A percentile compares a stretch with the other conserved stretches of the same genome.
Evolutionary conservation across 2,888 invertebrate species (phyloP).

Genomic region (Phaedon cochleariae): DNA sequence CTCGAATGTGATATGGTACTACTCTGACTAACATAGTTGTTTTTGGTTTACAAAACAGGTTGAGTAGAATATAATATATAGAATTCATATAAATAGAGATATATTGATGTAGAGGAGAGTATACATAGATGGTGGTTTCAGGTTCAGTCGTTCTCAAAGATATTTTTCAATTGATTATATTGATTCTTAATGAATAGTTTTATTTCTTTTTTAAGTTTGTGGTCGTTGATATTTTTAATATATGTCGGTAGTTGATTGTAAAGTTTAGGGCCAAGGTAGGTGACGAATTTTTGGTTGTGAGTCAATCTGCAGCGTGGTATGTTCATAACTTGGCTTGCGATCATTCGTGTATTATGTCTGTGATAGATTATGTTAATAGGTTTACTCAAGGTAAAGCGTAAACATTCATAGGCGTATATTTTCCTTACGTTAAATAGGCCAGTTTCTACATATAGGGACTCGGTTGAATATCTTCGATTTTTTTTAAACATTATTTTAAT

Average conservation of each 20-base stretch:
- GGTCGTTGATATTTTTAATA: constrained; percentile 4
- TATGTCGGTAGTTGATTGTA: constrained; percentile 13
- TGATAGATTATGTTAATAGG: background rate
- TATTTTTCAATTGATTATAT: background rate
- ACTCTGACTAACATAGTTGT: too few species aligned
- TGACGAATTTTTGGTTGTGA: background rate
- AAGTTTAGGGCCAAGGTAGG: background rate
- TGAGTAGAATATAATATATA: too few species aligned
- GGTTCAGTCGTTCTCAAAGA: background rate
- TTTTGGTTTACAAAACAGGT: too few species aligned
- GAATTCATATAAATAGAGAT: too few species aligned
- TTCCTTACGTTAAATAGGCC: constrained; percentile 7
- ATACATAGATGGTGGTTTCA: background rate
- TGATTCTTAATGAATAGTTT: background rate
- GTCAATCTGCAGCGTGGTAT: constrained; percentile 9
- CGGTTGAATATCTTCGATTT: too few species aligned
- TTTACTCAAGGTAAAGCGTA: background rate
- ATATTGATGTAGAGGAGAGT: background rate
- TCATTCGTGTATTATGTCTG: background rate
- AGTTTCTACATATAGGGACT: background rate
- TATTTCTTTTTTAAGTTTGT: constrained; percentile 1
- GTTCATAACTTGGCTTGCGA: background rate
- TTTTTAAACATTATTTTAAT: too few species aligned
- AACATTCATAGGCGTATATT: constrained; percentile 12
- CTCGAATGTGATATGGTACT: too few species aligned